Evolutionary conservation across 2,888 invertebrate genomes (phyloP).

Genomic region (Napeogenes sylphis): DNA sequence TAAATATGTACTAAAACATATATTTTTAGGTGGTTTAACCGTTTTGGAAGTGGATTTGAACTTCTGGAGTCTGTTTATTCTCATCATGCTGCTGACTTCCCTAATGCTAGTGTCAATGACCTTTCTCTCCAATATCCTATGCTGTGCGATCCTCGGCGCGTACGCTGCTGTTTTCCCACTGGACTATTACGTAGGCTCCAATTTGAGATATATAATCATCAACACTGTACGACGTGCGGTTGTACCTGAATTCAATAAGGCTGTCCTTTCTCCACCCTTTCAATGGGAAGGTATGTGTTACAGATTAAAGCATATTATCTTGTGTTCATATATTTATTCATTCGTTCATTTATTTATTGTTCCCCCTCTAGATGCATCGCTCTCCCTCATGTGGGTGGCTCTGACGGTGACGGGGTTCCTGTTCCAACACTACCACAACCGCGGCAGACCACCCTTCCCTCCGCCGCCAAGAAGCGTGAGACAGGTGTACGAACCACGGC

Average conservation of each 20-base stretch:
- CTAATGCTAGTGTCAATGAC: constrained; percentile 70
- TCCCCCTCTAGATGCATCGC: constrained; percentile 71
- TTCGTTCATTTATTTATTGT: too few species aligned
- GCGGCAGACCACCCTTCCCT: constrained; percentile 80
- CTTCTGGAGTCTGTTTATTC: constrained; percentile 80
- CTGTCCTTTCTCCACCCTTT: constrained; percentile 78
- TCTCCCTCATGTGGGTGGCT: constrained; percentile 75
- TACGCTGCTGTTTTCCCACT: constrained; percentile 79
- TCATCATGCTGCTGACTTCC: constrained; percentile 69
- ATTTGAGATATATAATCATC: constrained; percentile 82
- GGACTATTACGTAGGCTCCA: constrained; percentile 81
- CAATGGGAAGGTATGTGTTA: constrained; percentile 72
- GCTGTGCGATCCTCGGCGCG: constrained; percentile 80
- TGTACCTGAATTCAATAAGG: constrained; percentile 76
- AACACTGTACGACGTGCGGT: constrained; percentile 81
- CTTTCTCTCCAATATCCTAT: constrained; percentile 78
- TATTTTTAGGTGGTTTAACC: constrained; percentile 63
- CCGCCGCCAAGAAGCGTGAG: constrained; percentile 71
- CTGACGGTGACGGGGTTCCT: constrained; percentile 73
- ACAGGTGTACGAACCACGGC: constrained; percentile 45
- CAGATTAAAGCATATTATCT: background rate
- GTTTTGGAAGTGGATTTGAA: constrained; percentile 74
- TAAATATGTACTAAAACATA: background rate
- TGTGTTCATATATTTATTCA: background rate
- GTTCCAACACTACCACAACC: constrained; percentile 76